Evolutionary conservation across 1,140 invertebrate genomes (phyloP).

Genomic region (Pseudomyrmex pallidus): DNA sequence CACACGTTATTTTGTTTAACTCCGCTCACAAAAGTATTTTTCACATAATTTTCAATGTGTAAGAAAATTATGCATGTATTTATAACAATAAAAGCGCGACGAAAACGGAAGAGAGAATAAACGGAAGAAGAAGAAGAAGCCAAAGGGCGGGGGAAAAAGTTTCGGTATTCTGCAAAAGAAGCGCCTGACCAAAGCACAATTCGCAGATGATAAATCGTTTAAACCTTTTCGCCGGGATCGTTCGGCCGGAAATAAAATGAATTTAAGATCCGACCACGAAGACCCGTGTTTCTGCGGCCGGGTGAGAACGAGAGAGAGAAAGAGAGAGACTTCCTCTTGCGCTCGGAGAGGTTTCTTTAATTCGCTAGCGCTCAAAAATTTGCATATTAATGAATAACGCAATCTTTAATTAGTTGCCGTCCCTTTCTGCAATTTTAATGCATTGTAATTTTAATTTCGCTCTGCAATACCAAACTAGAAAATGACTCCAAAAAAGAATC

Average conservation of each 20-base stretch:
- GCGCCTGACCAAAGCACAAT: constrained; percentile 79
- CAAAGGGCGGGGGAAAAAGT: constrained; percentile 65
- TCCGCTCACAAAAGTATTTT: not conserved
- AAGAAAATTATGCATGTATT: constrained; percentile 6
- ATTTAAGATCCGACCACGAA: constrained; percentile 82
- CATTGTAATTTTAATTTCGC: constrained; percentile 62
- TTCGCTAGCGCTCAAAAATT: constrained; percentile 45
- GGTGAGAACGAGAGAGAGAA: constrained; percentile 34
- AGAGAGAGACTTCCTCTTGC: constrained; percentile 28
- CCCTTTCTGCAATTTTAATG: constrained; percentile 33
- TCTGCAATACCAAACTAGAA: constrained; percentile 30
- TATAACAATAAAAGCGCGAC: constrained; percentile 20
- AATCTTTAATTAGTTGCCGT: constrained; percentile 54
- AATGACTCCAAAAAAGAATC: not conserved
- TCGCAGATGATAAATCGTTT: constrained; percentile 82
- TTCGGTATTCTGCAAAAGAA: constrained; percentile 70
- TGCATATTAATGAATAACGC: constrained; percentile 62
- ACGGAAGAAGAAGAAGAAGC: constrained; percentile 52
- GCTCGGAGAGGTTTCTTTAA: constrained; percentile 53
- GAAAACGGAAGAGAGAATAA: not conserved
- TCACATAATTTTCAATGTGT: not conserved
- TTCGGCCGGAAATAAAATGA: constrained; percentile 83
- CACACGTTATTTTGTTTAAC: not conserved
- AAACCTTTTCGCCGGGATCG: constrained; percentile 80
- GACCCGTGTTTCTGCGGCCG: constrained; percentile 52